Base-by-base conservation (phyloP, 2,113 vertebrate genomes). In the Lynx canadensis region DNA sequence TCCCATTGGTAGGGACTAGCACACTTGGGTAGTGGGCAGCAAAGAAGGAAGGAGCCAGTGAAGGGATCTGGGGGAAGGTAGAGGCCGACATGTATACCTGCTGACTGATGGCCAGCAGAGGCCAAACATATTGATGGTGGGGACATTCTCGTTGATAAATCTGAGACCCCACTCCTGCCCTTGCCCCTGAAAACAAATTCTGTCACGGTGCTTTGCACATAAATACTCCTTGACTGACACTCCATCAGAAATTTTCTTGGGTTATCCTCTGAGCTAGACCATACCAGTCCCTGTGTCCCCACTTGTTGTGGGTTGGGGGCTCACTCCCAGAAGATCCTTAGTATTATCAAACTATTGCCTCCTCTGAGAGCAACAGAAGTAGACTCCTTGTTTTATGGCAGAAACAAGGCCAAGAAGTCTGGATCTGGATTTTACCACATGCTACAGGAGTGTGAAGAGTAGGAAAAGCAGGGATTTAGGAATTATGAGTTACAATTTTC, bases 11-110 rank as follows among this genome's bases (percentile, higher is more conserved):
- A 2, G 27, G 79, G 76, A 85, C 23, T 8, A 68, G 14, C 18
- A 63, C 31, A 55, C 9, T 57, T 57, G 74, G 45, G 41, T 45
- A 27, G 27, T 78, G 41, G 41, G 74, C 41, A 31, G 74, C 27
- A 78, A 27, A 78, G 27, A 78, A 78, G 74, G 41, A 78, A 31
- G 27, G 41, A 78, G 41, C 74, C 74, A 78, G 15, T 48, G 74
- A 78, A 78, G 41, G 27, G 41, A 48, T 10, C 41, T 48, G 74
- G 41, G 45, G 73, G 74, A 27, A 71, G 25, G 23, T 12, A 38
- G n/a, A 41, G 5, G 50, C 5, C 5, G 12, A 11, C 2, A 0
- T 45, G 21, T 60, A 5, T 63, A 14, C 3, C 1, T 41, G n/a
- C 23, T 45, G 25, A 89, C 38, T 52, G 9, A 38, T 2, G 38